Conservation (phyloP, 2,888 invertebrate species). For the Drosophila imparisetae region DNA sequence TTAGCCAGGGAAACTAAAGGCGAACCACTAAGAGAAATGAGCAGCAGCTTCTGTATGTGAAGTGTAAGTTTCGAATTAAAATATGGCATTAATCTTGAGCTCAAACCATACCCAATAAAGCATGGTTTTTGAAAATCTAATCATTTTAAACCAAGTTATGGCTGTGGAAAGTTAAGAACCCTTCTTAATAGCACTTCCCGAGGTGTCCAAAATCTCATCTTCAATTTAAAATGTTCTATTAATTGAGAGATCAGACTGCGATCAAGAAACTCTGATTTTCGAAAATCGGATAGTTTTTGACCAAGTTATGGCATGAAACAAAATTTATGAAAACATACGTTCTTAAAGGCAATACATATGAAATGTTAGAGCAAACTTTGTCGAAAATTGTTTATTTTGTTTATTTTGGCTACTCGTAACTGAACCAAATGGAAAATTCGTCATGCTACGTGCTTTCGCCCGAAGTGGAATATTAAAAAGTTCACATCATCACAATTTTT, state of each 20-base stretch:
- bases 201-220: accelerated
- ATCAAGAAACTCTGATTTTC: neutral
- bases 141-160: neutral
- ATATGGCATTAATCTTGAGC: neutral
- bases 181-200: neutral
- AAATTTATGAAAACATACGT: neutral
- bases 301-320: neutral
- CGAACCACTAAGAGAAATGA: neutral
- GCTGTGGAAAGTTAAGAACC: neutral
- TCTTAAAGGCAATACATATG: neutral
- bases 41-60: neutral
- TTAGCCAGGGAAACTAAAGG: constrained; percentile 30
- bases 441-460: neutral
- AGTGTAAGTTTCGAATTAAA: neutral
- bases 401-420: neutral
- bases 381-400: neutral
- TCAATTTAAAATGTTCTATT: neutral
- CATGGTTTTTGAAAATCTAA: neutral
- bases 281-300: neutral
- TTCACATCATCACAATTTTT: neutral
- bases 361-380: neutral
- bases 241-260: too few species aligned
- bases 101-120: neutral
- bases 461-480: neutral
- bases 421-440: neutral